Evolutionary conservation across 2,113 vertebrate species (phyloP), one percentile per base, ranked within the genome.

Genomic region (Pygoscelis adeliae): DNA sequence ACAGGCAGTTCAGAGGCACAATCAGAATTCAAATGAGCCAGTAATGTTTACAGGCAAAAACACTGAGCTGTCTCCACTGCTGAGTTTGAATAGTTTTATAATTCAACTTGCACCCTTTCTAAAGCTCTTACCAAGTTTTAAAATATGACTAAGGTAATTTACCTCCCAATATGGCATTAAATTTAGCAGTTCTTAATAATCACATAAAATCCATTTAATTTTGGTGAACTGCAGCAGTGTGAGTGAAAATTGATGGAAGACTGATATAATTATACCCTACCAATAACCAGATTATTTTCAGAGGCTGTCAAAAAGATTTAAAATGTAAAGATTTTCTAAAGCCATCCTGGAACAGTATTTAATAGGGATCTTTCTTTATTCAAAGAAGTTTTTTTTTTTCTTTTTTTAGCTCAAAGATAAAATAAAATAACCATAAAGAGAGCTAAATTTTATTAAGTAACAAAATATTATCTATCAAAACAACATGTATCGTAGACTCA

Each of bases 271-370:
- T 96, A 92, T 70, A 80, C 11, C 53, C 61, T 82, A 89, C 73
- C 91, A 92, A 93, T 91, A 96, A 93, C 87, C 50, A 87, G 89
- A 96, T 95, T 96, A 97, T 94, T 96, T 80, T 83, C 93, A 93
- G 50, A 93, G 65, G 59, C 62, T 94, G 93, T 95, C 85, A 96
- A 56, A 83, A 96, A 95, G 91, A 96, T 95, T 91, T 95, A 87
- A 92, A 92, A 93, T 63, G 23, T 38, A 78, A 93, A 88, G 86
- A 92, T 95, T 93, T 83, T 67, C 61, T 77, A 61, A 93, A 90
- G 11, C 4, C 23, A 69, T 91, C 32, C 30, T 83, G 44, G 53
- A 94, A 71, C 30, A 84, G 8, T 46, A 71, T 77, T 89, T 92
- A 74, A 70, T 34, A 90, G 17, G 14, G 50, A 73, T 44, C 42